phyloP scores from a whole-genome alignment of 2,797 vertebrate genomes.

The Crocodylus rhombifer region DNA sequence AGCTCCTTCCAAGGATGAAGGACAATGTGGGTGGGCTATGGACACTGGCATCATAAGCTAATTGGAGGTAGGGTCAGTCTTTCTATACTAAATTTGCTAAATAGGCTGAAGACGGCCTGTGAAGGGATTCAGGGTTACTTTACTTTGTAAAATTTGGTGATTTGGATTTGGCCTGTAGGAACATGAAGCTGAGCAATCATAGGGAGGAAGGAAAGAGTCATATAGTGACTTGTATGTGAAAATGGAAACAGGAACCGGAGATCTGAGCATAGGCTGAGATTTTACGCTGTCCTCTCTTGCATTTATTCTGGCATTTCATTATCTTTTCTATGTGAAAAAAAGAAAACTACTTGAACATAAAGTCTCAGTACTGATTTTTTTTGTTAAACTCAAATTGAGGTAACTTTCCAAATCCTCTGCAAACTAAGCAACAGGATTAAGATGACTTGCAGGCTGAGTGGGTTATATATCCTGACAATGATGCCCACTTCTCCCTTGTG shows the following conservation, averaged over 20 bases:
- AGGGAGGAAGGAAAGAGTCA: not conserved
- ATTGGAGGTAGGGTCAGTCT: not conserved
- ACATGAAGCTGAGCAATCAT: not conserved
- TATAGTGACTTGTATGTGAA: too few relatives aligned
- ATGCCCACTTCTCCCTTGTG: not conserved
- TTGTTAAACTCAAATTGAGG: conserved; percentile 17
- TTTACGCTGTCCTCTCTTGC: conserved; percentile 11
- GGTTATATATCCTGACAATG: not conserved
- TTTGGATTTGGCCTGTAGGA: not conserved
- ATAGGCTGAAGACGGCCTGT: not conserved
- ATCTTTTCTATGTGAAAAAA: conserved; percentile 10
- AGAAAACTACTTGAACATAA: not conserved
- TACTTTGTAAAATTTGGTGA: not conserved
- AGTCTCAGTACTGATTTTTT: conserved; percentile 38
- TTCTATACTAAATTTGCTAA: not conserved
- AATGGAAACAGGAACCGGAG: not conserved
- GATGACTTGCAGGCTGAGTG: not conserved
- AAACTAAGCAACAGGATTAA: conserved; percentile 26
- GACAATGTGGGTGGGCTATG: not conserved
- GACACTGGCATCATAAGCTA: not conserved
- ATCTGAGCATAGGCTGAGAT: not conserved
- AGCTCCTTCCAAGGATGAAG: not conserved
- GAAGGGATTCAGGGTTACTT: not conserved
- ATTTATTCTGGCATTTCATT: conserved; percentile 43
- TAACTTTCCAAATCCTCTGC: not conserved